phyloP scores from a whole-genome alignment of 2,888 invertebrate species.

The Sceliomorpha sp. region DNA sequence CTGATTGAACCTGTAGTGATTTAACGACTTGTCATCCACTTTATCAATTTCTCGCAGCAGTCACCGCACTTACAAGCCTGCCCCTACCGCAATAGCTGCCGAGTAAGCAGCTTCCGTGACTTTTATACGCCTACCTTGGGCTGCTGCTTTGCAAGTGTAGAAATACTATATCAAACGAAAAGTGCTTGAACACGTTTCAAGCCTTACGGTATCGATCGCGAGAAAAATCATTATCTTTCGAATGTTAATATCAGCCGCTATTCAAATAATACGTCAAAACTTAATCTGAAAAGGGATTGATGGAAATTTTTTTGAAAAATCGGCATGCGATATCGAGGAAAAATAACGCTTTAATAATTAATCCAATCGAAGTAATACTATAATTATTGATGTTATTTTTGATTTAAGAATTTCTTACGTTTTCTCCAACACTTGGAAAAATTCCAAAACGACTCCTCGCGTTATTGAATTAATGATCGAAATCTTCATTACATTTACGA shows the following conservation, averaged over 20 bases:
- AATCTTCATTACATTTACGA: no score
- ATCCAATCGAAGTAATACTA: no score
- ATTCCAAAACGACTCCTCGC: no score
- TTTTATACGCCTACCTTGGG: slow-evolving; percentile 49
- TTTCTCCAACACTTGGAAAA: no score
- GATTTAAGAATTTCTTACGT: no score
- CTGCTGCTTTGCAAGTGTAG: slow-evolving; percentile 10
- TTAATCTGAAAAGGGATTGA: no score
- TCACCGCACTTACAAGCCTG: slow-evolving; percentile 42
- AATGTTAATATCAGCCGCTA: slow-evolving; percentile 21
- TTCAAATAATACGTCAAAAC: slow-evolving; percentile 18
- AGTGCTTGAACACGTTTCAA: slow-evolving; percentile 42
- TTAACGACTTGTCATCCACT: slow-evolving; percentile 76
- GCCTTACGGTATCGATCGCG: slow-evolving; percentile 41
- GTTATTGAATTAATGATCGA: no score
- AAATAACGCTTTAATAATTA: no score
- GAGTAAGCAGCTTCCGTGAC: slow-evolving; percentile 46
- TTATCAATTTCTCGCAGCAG: slow-evolving; percentile 70
- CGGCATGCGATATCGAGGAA: no score
- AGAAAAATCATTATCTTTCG: slow-evolving; percentile 31
- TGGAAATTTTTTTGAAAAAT: no score
- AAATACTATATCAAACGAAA: slow-evolving; percentile 40
- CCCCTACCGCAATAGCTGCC: slow-evolving; percentile 51
- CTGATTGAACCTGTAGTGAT: slow-evolving; percentile 63
- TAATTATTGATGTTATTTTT: no score